Evolutionary conservation across 2,113 vertebrate genomes (phyloP), one percentile per base, ranked within the genome.

Genomic region (Ammospiza caudacuta): DNA sequence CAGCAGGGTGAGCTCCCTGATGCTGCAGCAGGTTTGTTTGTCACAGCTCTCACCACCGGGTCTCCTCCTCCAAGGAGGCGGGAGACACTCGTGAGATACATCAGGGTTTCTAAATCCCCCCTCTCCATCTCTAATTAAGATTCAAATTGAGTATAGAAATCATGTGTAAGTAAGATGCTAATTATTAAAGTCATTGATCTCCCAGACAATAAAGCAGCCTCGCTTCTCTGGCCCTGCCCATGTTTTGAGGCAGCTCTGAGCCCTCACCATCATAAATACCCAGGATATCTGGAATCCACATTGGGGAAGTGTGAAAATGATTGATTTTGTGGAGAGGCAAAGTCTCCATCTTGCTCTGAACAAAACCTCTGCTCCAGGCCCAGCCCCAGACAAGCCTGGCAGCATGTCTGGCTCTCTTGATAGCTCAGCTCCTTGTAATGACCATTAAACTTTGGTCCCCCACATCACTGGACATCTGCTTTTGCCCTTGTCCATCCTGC

Each of bases 151-250:
- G 84, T 64, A 46, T 79, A 89, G 89, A 92, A 95, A 95, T 96
- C 72, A 92, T 87, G 81, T 95, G 94, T 95, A 96, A 97, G 95
- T 89, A 96, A 96, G 93, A 95, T 85, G 93, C 96, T 97, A 94
- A 96, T 97, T 95, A 96, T 95, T 92, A 90, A 95, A 95, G 91
- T 88, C 96, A 73, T 95, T 95, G 91, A 91, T 96, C 87, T 95
- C 84, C 87, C 75, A 96, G 93, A 96, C 94, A 94, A 95, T 94
- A 91, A 91, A 89, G 91, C 89, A 85, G 84, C 21, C 37, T 61
- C 0, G 2, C 43, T 73, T 85, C 66, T 22, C 81, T 64, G 74
- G 31, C 66, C 66, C 74, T 76, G 74, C 58, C 84, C n/a, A 1
- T 80, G 52, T 79, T 89, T 51, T 51, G 81, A 79, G 87, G 70